Evolutionary conservation across 1,140 invertebrate species (phyloP).

Genomic region (Macrobrachium rosenbergii): DNA sequence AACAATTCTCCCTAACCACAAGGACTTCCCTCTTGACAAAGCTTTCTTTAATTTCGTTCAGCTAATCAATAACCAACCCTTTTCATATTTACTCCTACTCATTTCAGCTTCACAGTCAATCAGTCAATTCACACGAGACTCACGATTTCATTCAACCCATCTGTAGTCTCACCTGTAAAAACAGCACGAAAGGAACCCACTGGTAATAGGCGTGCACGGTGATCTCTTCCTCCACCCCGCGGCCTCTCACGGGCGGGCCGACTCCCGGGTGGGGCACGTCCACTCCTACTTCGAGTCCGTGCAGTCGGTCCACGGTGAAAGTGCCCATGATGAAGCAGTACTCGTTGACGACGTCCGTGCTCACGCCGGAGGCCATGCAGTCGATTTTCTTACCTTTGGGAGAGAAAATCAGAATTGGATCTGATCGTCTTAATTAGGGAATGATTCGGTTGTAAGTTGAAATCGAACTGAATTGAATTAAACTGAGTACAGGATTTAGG

Average conservation of each 20-base stretch:
- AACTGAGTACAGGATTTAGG: no score
- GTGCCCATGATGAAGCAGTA: conserved; percentile 72
- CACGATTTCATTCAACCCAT: no score
- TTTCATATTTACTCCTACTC: no score
- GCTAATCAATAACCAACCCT: no score
- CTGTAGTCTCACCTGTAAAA: conserved; percentile 68
- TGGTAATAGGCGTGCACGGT: conserved; percentile 70
- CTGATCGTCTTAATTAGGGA: no score
- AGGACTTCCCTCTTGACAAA: no score
- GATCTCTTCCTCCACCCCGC: conserved; percentile 30
- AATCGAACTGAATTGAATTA: no score
- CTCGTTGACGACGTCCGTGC: conserved; percentile 71
- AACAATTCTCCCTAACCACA: no score
- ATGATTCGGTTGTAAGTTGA: no score
- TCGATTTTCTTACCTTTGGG: conserved; percentile 85
- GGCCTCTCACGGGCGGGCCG: conserved; percentile 67
- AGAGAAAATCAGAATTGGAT: background rate
- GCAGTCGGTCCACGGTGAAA: conserved; percentile 73
- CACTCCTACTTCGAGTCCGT: conserved; percentile 44
- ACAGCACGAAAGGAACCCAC: conserved; percentile 70
- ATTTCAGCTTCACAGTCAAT: no score
- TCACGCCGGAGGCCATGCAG: conserved; percentile 84
- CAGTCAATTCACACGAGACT: no score
- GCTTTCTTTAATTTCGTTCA: no score
- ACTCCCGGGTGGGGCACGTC: conserved; percentile 68